Base-by-base conservation (phyloP, 2,888 invertebrate species). In the Philhelius pedissequus region DNA sequence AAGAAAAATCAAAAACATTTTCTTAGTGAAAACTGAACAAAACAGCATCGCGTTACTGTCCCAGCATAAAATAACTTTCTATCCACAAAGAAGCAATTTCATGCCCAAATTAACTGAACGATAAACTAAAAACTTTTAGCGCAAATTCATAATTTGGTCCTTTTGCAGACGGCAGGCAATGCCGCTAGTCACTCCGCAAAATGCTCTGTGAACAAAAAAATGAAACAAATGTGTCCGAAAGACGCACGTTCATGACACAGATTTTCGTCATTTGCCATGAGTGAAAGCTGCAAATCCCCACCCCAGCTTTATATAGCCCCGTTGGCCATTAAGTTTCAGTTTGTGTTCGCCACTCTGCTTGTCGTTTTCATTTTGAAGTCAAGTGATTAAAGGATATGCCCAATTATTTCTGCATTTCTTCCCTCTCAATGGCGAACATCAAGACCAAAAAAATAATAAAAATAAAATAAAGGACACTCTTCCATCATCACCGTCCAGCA, bases 311-410 rank as follows among this genome's bases (percentile, higher is more conserved):
- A 32, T 35, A 48, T 27, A 30, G 20, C 58, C 48, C 32, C 38
- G 40, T 25, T 48, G 45, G 68, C 56, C 68, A 48, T 76, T 73
- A 58, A 74, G 62, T 62, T 79, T 68, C 60, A 22, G 74, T 43
- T 68, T 60, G 20, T 45, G 40, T 35, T 74, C 64, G 50, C 54
- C 62, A 9, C 52, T 76, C 40, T 64, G 43, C 64, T 56, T 74
- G 79, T 83, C 83, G 56, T 79, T 69, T 74, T 74, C 74, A 83
- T 79, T 83, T 83, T 83, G 83, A 79, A 83, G 83, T 83, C 83
- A 79, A 83, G 83, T 79, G 83, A 83, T 83, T 83, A 83, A 73
- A 74, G 79, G 83, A 83, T 83, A 83, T 83, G 74, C 79, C 83
- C 79, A 83, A 83, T 83, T 83, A 78, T 78, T 83, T 74, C 78